Evolutionary conservation across 2,888 invertebrate species (phyloP).

Genomic region (Druceiella hillmani): DNA sequence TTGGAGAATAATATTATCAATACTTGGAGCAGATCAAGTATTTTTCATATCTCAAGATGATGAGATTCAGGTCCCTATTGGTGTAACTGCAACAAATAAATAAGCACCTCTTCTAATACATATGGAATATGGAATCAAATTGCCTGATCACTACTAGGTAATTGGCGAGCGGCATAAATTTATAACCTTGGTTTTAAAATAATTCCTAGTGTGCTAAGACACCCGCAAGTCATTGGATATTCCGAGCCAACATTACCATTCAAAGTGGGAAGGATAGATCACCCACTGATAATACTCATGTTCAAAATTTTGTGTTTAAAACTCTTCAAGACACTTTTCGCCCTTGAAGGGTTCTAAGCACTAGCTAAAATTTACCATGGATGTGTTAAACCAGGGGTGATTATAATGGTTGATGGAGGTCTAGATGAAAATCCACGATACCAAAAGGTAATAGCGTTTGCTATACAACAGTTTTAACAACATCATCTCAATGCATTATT

Average conservation of each 20-base stretch:
- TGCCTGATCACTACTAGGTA: too few relatives aligned
- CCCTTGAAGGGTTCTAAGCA: conserved; percentile 10
- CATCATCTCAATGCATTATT: too few relatives aligned
- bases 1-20: conserved; percentile 22
- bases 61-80: conserved; percentile 23
- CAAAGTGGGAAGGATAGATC: conserved; percentile 20
- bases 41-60: conserved; percentile 24
- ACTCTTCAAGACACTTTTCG: conserved; percentile 12
- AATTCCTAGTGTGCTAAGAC: background rate
- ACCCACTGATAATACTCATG: conserved; percentile 17
- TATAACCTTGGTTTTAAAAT: too few relatives aligned
- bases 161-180: too few relatives aligned
- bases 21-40: conserved; percentile 24
- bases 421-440: too few relatives aligned
- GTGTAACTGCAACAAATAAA: conserved; percentile 10
- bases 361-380: too few relatives aligned
- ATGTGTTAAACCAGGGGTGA: too few relatives aligned
- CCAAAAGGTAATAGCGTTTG: too few relatives aligned
- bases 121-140: background rate
- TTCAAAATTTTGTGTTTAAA: too few relatives aligned
- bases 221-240: background rate
- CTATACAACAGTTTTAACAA: too few relatives aligned
- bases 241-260: too few relatives aligned
- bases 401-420: too few relatives aligned
- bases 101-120: background rate